Base-by-base conservation (phyloP, 2,797 vertebrate species). In the Sebastes iracundus region DNA sequence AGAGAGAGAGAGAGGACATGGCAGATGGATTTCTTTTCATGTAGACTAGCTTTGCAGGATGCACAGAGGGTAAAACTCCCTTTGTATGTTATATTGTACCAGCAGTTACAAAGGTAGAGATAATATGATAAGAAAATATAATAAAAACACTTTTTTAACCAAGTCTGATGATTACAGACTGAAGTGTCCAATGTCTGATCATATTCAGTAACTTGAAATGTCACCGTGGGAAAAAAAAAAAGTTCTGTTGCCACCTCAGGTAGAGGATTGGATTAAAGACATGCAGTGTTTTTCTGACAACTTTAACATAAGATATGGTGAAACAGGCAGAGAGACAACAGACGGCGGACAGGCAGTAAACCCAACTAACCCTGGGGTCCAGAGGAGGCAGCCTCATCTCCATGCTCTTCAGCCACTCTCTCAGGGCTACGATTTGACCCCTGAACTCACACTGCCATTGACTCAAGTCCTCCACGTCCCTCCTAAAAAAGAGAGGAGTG, bases 401-500 rank as follows among this genome's bases (percentile, higher is more conserved):
- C 93, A 97, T 90, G 14, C 84, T 84, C 18, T 90, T 96, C 87
- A 97, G 95, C 96, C 97, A 97, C 87, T 94, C 91, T 82, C 94
- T 94, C 88, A 97, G 94, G 7, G 96, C 95, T 73, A 90, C 87
- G 90, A 97, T 96, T 84, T 95, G 96, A 87, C 94, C 95, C 25
- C 95, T 95, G 87, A 96, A 96, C 70, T 96, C 96, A 81, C 85
- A 91, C 77, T 95, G 87, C 93, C 90, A 93, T 71, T 94, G 95
- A 61, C 85, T 92, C 82, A 92, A 62, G 72, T 95, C 93, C 30
- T 95, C 93, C 2, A 72, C 56, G 6, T 90, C 85, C 64, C 63
- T 86, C 80, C 94, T 92, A 69, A 71, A 89, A 88, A 18, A 83
- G 42, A 80, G 35, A 25, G 4, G 23, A 62, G 25, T 20, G 8